Base-by-base conservation (phyloP, 2,888 invertebrate species). In the Leucozona laternaria region DNA sequence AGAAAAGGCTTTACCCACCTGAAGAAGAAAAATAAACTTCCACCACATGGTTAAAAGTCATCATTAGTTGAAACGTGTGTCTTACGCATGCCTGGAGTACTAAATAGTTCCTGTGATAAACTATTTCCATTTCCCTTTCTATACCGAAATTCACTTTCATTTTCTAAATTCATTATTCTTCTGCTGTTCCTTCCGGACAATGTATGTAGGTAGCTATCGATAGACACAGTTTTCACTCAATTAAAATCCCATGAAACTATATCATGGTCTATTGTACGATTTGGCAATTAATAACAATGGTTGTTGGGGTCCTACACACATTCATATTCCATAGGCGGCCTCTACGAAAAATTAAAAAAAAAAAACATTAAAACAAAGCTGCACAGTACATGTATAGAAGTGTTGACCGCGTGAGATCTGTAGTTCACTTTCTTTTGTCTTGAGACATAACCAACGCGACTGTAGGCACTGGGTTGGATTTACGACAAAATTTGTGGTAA, bases 381-480 rank as follows among this genome's bases (percentile, higher is more conserved):
- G 17, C 53, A 37, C 28, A 40, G 25, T n/a, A n/a, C n/a, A n/a
- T n/a, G n/a, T n/a, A 37, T 60, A 17, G 45, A 37, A 28, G 4
- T 62, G 40, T 40, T 25, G 25, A 40, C 60, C 64, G 50, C 64
- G 43, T 72, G 77, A 64, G 72, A 58, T 53, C 25, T 64, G 45
- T 43, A 43, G 25, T 53, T 58, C 28, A 75, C 79, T 83, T 79
- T 79, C 75, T 79, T 79, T 76, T 81, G 76, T 71, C n/a, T 64
- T 64, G 43, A 58, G 17, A 70, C 17, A 45, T 37, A 11, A 70
- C 43, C 0, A 45, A 43, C 15, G 48, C 7, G 3, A 37, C 10
- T 5, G 10, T 5, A 15, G 25, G 53, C 37, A 37, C 6, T 25
- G 22, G 50, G 37, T 68, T 43, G 17, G 17, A 31, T 58, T 50